A percentile compares a stretch with the other conserved stretches of the same genome.
Evolutionary conservation across 2,888 invertebrate genomes (phyloP).

Genomic region (Scaeva pyrastri): DNA sequence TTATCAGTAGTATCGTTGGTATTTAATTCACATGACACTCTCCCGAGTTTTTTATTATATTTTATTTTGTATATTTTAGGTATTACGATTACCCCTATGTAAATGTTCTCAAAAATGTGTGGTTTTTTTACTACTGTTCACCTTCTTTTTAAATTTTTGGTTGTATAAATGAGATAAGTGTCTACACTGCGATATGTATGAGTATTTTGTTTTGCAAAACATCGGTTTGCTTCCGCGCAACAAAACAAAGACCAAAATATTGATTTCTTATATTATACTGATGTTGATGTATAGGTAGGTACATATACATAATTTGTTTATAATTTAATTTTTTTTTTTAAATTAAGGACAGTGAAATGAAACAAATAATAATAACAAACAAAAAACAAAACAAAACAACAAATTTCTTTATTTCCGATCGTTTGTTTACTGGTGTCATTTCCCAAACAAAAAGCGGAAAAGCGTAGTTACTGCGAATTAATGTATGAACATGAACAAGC

Average conservation of each 20-base stretch:
- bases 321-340: constrained; percentile 37
- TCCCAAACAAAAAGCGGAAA: constrained; percentile 71
- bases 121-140: neutral
- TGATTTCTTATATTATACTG: constrained; percentile 48
- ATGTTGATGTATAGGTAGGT: too few species aligned
- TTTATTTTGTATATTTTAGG: neutral
- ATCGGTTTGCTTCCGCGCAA: constrained; percentile 15
- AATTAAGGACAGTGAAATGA: constrained; percentile 22
- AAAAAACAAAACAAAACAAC: constrained; percentile 30
- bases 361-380: constrained; percentile 24
- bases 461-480: constrained; percentile 68
- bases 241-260: constrained; percentile 45
- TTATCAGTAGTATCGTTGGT: constrained; percentile 53
- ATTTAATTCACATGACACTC: too few species aligned
- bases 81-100: constrained; percentile 26
- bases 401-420: constrained; percentile 63
- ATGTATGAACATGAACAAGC: constrained; percentile 39
- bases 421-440: constrained; percentile 48
- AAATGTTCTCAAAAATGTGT: constrained; percentile 2
- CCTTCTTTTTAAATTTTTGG: neutral
- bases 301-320: constrained; percentile 28
- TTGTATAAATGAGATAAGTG: constrained; percentile 4
- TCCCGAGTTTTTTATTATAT: neutral
- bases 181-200: too few species aligned
- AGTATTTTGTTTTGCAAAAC: constrained; percentile 28